Conservation (phyloP, 1,140 invertebrate genomes). For the Drosophila busckii region DNA sequence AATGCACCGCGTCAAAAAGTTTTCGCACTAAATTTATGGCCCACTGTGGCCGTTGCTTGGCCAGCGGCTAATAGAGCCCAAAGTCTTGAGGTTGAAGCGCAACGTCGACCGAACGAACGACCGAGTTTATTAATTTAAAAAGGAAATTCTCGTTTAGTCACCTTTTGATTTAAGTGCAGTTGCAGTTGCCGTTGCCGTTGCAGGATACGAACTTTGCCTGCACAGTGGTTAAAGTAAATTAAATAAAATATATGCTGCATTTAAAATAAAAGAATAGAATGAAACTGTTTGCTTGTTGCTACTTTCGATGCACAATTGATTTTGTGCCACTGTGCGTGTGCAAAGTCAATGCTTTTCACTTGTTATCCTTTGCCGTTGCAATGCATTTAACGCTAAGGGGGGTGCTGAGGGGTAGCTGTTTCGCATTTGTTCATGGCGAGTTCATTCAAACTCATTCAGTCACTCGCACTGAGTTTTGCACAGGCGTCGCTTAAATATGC, state of each 20-base stretch:
- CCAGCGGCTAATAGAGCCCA: constrained; percentile 8
- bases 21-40: constrained; percentile 61
- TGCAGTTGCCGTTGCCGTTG: constrained; percentile 19
- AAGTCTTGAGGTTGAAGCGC: constrained; percentile 7
- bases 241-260: neutral
- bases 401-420: constrained; percentile 5
- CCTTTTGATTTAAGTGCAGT: constrained; percentile 70
- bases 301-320: too few relatives aligned
- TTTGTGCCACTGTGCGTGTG: constrained; percentile 17
- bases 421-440: constrained; percentile 47
- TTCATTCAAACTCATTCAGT: constrained; percentile 77
- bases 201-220: neutral
- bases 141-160: constrained; percentile 78
- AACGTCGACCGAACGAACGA: constrained; percentile 24
- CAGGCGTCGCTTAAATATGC: constrained; percentile 67
- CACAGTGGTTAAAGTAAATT: neutral
- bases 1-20: constrained; percentile 59
- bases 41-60: too few relatives aligned
- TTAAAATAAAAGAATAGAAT: neutral
- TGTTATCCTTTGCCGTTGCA: constrained; percentile 29
- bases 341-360: constrained; percentile 14
- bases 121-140: constrained; percentile 77
- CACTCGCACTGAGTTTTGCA: constrained; percentile 57
- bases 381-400: constrained; percentile 34
- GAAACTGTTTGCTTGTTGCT: neutral